A percentile compares a stretch with the other conserved stretches of the same genome.
Evolutionary conservation across 2,113 vertebrate species (phyloP).

Genomic region (Turdus rufiventris): DNA sequence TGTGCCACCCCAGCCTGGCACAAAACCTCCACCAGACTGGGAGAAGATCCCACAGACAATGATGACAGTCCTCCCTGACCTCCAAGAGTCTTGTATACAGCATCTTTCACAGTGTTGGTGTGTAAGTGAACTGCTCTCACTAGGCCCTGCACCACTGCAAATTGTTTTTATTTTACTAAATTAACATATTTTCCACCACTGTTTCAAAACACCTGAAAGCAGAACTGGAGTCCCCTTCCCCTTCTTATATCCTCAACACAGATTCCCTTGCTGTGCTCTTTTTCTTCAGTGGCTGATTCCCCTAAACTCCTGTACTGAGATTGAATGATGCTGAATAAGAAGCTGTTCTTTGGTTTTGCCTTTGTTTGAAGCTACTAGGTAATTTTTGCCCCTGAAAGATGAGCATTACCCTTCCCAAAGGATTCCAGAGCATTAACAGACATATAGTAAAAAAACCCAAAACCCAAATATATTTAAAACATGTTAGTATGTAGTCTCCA

Average conservation of each 20-base stretch:
- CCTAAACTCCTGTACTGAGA: background rate
- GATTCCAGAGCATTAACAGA: conserved; percentile 43
- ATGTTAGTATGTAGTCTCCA: background rate
- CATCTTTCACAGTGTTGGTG: background rate
- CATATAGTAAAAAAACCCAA: background rate
- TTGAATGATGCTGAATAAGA: background rate
- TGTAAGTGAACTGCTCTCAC: background rate
- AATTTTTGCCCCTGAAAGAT: background rate
- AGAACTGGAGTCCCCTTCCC: background rate
- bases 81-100: background rate
- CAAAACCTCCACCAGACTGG: background rate
- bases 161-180: background rate
- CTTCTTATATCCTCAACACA: background rate
- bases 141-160: background rate
- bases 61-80: too few species aligned
- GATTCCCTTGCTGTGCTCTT: background rate
- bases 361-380: background rate
- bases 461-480: background rate
- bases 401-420: background rate
- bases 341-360: background rate
- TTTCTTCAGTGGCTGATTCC: background rate
- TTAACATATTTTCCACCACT: background rate
- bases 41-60: background rate
- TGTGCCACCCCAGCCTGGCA: background rate
- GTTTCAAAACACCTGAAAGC: background rate